Conservation (phyloP, 2,888 invertebrate genomes). For the Agonopterix subpropinquella region DNA sequence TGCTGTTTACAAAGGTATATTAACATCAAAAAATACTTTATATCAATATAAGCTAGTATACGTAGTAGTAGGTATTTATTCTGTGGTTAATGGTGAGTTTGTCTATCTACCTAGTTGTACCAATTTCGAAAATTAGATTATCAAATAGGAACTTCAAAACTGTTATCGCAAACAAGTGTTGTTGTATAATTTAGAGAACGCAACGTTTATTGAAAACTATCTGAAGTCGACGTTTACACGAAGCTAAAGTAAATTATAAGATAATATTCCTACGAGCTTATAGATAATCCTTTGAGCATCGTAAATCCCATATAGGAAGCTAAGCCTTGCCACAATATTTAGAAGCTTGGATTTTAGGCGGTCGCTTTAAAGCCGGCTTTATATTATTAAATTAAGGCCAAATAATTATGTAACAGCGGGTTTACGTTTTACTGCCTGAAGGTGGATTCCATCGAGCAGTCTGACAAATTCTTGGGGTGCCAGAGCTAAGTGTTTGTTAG, state of each 20-base stretch:
- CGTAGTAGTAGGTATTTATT: too few species aligned
- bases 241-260: slow-evolving; percentile 19
- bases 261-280: slow-evolving; percentile 41
- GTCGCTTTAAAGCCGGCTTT: slow-evolving; percentile 41
- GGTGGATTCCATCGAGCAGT: slow-evolving; percentile 52
- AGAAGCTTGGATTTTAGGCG: slow-evolving; percentile 42
- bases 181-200: neutral
- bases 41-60: too few species aligned
- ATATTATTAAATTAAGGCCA: slow-evolving; percentile 47
- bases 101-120: too few species aligned
- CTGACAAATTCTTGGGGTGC: slow-evolving; percentile 55
- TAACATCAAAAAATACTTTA: too few species aligned
- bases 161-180: too few species aligned
- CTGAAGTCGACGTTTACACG: slow-evolving; percentile 2
- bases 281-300: slow-evolving; percentile 45
- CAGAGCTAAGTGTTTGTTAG: slow-evolving; percentile 54
- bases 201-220: slow-evolving; percentile 5
- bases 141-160: too few species aligned
- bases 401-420: slow-evolving; percentile 49
- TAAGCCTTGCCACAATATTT: slow-evolving; percentile 49
- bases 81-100: too few species aligned
- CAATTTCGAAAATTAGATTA: too few species aligned
- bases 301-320: slow-evolving; percentile 53
- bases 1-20: too few species aligned
- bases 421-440: slow-evolving; percentile 40